Conservation (phyloP, 1,140 invertebrate species). For the Drosophila quadrilineata region DNA sequence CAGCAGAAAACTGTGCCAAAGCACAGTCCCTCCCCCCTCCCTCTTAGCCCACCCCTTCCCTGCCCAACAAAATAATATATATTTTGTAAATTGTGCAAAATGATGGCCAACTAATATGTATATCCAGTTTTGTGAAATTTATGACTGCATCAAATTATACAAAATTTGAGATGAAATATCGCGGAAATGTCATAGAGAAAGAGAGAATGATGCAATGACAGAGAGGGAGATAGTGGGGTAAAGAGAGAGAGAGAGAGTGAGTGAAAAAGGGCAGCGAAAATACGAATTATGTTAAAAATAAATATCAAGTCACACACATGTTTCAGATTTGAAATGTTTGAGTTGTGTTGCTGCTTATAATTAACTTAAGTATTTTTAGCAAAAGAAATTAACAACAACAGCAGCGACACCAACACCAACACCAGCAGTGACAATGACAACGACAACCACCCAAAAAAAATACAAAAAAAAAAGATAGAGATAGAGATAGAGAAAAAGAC, state of each 20-base stretch:
- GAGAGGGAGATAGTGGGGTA: neutral
- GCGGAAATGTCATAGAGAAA: neutral
- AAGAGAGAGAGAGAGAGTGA: neutral
- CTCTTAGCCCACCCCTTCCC: conserved; percentile 49
- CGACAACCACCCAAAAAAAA: conserved; percentile 6
- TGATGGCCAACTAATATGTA: conserved; percentile 53
- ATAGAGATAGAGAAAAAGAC: conserved; percentile 14
- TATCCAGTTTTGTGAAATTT: conserved; percentile 47
- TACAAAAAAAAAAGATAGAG: conserved; percentile 1
- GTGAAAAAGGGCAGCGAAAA: conserved; percentile 9
- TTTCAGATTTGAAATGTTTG: conserved; percentile 66
- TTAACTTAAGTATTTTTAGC: conserved; percentile 77
- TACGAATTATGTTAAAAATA: conserved; percentile 65
- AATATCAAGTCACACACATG: conserved; percentile 75
- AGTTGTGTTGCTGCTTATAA: conserved; percentile 53
- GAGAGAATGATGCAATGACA: neutral
- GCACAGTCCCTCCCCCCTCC: conserved; percentile 19
- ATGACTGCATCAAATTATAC: conserved; percentile 43
- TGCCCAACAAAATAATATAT: conserved; percentile 49
- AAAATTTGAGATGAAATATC: too few relatives aligned
- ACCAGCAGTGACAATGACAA: neutral
- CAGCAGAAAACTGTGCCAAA: neutral
- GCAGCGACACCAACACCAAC: conserved; percentile 6
- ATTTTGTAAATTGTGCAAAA: conserved; percentile 36
- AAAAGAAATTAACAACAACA: conserved; percentile 43